phyloP scores from a whole-genome alignment of 2,113 vertebrate species.

The Podiceps cristatus region DNA sequence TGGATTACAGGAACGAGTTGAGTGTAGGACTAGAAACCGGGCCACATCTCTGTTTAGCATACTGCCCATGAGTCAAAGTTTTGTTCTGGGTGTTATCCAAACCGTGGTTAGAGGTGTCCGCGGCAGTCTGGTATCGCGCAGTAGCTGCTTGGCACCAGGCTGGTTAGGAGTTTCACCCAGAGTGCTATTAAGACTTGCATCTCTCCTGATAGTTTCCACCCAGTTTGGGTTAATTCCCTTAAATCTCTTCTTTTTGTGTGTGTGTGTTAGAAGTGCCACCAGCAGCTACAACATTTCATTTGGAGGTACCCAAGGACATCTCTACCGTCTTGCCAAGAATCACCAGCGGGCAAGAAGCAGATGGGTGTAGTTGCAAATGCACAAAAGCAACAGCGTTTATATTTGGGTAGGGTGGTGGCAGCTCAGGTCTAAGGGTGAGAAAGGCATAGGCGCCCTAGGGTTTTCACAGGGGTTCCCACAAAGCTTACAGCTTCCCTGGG shows the following conservation, averaged over 20 bases:
- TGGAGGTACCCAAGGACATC: neutral
- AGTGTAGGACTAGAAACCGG: neutral
- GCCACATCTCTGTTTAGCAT: neutral
- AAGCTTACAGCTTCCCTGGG: neutral
- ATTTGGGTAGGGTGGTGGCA: neutral
- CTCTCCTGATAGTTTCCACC: neutral
- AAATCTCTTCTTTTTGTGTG: neutral
- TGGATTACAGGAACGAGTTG: neutral
- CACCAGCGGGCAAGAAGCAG: neutral
- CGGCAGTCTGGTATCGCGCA: neutral
- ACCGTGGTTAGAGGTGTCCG: fast-evolving
- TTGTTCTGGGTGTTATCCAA: neutral
- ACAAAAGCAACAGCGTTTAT: neutral
- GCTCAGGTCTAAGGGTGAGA: neutral
- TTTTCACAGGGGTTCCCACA: neutral
- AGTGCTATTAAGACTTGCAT: neutral
- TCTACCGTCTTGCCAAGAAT: neutral
- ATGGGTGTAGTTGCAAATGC: neutral
- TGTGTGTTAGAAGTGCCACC: neutral
- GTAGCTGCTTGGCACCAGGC: neutral
- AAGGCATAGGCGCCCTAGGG: neutral
- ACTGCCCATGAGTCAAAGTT: neutral
- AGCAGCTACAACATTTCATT: neutral
- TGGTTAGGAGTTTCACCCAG: neutral
- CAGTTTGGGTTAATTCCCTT: neutral